Evolutionary conservation across 2,113 vertebrate genomes (phyloP).

Genomic region (Channa argus): DNA sequence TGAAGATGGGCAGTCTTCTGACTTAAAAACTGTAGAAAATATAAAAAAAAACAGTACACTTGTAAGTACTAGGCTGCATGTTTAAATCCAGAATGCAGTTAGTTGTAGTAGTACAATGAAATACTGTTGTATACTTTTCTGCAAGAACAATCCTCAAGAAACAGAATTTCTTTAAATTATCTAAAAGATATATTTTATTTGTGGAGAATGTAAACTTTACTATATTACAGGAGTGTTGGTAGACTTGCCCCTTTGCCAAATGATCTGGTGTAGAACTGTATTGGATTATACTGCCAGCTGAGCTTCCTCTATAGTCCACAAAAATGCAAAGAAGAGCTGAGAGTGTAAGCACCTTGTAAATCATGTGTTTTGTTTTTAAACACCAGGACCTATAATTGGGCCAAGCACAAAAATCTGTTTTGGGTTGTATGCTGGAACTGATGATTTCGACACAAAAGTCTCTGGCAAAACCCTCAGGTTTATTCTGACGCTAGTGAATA

Average conservation of each 20-base stretch:
- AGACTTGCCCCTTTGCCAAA: slow-evolving; percentile 26
- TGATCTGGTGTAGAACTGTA: slow-evolving; percentile 10
- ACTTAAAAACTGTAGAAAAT: slow-evolving; percentile 18
- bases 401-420: slow-evolving; percentile 12
- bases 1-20: neutral
- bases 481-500: neutral
- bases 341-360: neutral
- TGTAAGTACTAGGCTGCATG: neutral
- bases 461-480: neutral
- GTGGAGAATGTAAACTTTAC: slow-evolving; percentile 20
- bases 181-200: neutral
- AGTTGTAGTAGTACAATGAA: slow-evolving; percentile 20
- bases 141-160: too few species aligned
- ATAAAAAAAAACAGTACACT: neutral
- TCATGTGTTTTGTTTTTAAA: slow-evolving; percentile 2
- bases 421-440: slow-evolving; percentile 33
- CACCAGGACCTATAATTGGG: slow-evolving; percentile 11
- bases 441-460: neutral
- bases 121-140: slow-evolving; percentile 13
- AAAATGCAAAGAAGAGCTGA: slow-evolving; percentile 29
- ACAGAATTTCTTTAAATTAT: too few species aligned
- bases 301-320: neutral
- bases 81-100: slow-evolving; percentile 37
- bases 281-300: slow-evolving; percentile 16
- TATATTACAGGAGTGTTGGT: slow-evolving; percentile 43